Conservation (phyloP, 2,797 vertebrate genomes). For the Chromis chromis region DNA sequence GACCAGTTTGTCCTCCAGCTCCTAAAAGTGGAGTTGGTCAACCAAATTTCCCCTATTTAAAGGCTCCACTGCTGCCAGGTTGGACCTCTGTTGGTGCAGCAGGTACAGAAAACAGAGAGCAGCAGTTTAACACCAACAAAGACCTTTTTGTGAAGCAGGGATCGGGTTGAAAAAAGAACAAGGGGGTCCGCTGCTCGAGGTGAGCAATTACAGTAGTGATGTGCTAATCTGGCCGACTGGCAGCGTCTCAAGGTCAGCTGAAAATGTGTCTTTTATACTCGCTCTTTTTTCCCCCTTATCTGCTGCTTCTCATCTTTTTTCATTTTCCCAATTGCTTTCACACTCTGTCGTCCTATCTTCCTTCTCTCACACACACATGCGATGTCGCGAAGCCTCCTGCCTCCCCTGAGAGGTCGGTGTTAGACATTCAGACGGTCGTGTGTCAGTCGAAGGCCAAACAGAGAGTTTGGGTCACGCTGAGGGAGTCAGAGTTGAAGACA, state of each 20-base stretch:
- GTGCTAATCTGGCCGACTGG: conserved; percentile 73
- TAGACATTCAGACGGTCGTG: conserved; percentile 44
- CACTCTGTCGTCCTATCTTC: neutral
- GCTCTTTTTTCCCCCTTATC: conserved; percentile 20
- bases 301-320: conserved; percentile 23
- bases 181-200: conserved; percentile 70
- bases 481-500: conserved; percentile 41
- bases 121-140: conserved; percentile 73
- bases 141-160: conserved; percentile 67
- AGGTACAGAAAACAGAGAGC: conserved; percentile 65
- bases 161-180: conserved; percentile 69
- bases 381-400: conserved; percentile 5
- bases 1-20: conserved; percentile 25
- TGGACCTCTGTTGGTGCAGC: conserved; percentile 60
- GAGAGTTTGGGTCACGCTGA: conserved; percentile 45
- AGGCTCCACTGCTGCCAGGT: conserved; percentile 52
- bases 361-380: conserved; percentile 18
- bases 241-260: conserved; percentile 69
- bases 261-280: conserved; percentile 49
- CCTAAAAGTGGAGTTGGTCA: conserved; percentile 40
- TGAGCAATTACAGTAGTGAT: conserved; percentile 79
- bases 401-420: conserved; percentile 32
- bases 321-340: conserved; percentile 28
- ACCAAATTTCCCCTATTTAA: conserved; percentile 51
- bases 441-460: conserved; percentile 51